Base-by-base conservation (phyloP, 2,888 invertebrate species). In the Helicoverpa assulta region DNA sequence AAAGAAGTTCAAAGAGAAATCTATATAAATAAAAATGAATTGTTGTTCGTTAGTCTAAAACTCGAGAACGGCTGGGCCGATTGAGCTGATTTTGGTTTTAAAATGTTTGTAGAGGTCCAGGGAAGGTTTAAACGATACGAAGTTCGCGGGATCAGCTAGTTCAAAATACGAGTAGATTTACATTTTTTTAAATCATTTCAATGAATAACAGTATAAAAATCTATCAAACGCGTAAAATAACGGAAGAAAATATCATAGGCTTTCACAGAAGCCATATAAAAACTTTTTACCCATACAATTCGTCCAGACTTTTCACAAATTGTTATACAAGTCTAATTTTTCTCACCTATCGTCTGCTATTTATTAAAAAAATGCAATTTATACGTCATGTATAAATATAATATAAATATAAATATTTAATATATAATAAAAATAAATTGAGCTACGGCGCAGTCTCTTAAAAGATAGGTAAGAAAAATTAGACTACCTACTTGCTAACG, bases 401-500 rank as follows among this genome's bases (percentile, higher is more conserved):
- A n/a, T n/a, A n/a, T n/a, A n/a, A 37, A 26, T 26, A 26, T 26
- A 26, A 26, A 26, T 14, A 40, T 14, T 40, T 40, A 40, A 14
- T 40, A 12, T 40, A 40, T 40, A 40, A 1, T 14, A 40, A 40
- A 40, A 40, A 40, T 40, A 14, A 40, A 14, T 40, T 40, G 40
- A 40, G 40, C 40, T 40, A 40, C 40, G 14, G 14, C 40, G 40
- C 40, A 40, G 18, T 19, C 5, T 26, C 16, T 19, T 33, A 26
- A 1, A 3, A n/a, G 0, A 69, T 21, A 65, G 53, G 52, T 57
- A 61, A 64, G 60, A 33, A 75, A 64, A 57, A 8, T 0, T 12
- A 18, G 64, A 57, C 58, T 26, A 21, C 14, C 62, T 78, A 76
- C 47, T 60, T 51, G 57, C 82, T 82, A 78, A 29, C 54, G 79